Evolutionary conservation across 2,797 vertebrate species (phyloP).

Genomic region (Girardinus metallicus): DNA sequence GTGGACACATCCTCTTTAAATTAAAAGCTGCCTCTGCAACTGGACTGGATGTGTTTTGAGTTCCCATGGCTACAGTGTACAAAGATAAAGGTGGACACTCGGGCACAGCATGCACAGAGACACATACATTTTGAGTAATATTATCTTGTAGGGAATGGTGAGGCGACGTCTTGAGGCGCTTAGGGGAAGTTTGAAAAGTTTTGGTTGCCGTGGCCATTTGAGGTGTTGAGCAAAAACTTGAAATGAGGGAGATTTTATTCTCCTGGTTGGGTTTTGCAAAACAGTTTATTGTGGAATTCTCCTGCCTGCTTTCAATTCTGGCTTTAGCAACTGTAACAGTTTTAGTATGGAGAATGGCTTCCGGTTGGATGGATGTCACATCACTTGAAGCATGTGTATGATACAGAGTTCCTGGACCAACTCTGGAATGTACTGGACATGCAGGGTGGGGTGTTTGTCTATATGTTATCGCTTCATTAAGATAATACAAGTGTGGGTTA

Average conservation of each 20-base stretch:
- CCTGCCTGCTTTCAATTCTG: slow-evolving; percentile 59
- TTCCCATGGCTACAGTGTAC: slow-evolving; percentile 12
- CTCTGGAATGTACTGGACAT: slow-evolving; percentile 66
- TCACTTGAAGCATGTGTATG: slow-evolving; percentile 21
- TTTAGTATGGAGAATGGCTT: slow-evolving; percentile 50
- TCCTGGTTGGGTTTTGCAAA: neutral
- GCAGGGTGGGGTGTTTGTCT: slow-evolving; percentile 59
- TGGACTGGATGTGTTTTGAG: slow-evolving; percentile 6
- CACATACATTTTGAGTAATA: slow-evolving; percentile 41
- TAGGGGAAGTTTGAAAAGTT: slow-evolving; percentile 43
- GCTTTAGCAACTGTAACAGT: slow-evolving; percentile 64
- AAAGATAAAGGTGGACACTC: slow-evolving; percentile 22
- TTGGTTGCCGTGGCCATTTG: slow-evolving; percentile 65
- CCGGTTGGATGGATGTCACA: slow-evolving; percentile 20
- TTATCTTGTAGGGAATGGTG: slow-evolving; percentile 21
- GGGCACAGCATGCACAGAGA: slow-evolving; percentile 48
- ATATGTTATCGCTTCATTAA: slow-evolving; percentile 43
- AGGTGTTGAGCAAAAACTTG: slow-evolving; percentile 53
- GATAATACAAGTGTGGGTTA: slow-evolving; percentile 39
- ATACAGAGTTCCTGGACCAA: slow-evolving; percentile 34
- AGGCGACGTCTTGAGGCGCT: slow-evolving; percentile 22
- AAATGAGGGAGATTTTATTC: slow-evolving; percentile 24
- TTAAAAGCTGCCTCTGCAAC: slow-evolving; percentile 15
- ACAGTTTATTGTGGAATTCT: slow-evolving; percentile 1
- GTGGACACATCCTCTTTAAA: neutral